These are phyloP conservation scores for Phoxinus dragarum DNA, from an alignment of 2,797 vertebrate species.

Conservation along the genomic window DNA sequence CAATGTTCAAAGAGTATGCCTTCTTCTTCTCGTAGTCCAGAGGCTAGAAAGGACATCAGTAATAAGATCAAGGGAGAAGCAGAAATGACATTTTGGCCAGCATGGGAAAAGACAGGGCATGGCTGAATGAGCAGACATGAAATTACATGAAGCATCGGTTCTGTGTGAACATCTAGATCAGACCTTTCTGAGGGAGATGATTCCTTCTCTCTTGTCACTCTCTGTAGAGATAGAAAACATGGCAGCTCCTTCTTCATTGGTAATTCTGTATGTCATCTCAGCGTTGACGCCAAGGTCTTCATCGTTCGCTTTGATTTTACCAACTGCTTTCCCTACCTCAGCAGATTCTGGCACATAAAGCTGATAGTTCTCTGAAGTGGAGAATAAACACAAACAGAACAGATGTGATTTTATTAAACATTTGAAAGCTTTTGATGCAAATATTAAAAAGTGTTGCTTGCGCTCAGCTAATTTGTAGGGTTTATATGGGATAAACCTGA, in stretches of 20 bases:
- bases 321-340: constrained; percentile 88
- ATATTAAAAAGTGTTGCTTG: constrained; percentile 27
- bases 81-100: background rate
- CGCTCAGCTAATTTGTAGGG: constrained; percentile 17
- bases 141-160: background rate
- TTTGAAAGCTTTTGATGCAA: background rate
- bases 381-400: constrained; percentile 32
- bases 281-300: constrained; percentile 89
- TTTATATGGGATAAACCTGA: constrained; percentile 32
- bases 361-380: constrained; percentile 87
- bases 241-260: constrained; percentile 85
- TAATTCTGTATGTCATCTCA: constrained; percentile 90
- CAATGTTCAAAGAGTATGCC: constrained; percentile 88
- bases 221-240: constrained; percentile 88
- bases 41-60: constrained; percentile 73
- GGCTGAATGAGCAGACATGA: constrained; percentile 10
- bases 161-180: constrained; percentile 37
- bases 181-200: constrained; percentile 91
- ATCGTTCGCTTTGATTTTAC: constrained; percentile 91
- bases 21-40: constrained; percentile 94
- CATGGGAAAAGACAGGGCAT: background rate
- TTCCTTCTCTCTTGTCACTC: constrained; percentile 86
- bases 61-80: constrained; percentile 24
- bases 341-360: constrained; percentile 91
- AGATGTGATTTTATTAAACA: constrained; percentile 32